phyloP scores from a whole-genome alignment of 2,797 vertebrate species.

The Pantherophis vulpinus region DNA sequence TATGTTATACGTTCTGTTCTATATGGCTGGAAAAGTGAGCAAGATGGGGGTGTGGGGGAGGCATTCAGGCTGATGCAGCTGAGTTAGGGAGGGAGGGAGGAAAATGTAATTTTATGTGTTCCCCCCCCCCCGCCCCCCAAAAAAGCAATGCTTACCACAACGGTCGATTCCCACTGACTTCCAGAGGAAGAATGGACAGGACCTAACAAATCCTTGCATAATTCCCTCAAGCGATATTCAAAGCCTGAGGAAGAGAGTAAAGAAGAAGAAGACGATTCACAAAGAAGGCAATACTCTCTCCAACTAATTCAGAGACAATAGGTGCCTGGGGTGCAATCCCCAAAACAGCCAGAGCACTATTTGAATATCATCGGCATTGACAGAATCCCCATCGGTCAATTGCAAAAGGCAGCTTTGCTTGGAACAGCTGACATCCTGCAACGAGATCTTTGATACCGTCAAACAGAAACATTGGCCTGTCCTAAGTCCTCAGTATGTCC shows the following conservation, averaged over 20 bases:
- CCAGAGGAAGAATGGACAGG: slow-evolving; percentile 90
- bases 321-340: not conserved
- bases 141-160: slow-evolving; percentile 79
- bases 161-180: slow-evolving; percentile 89
- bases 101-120: not conserved
- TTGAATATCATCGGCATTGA: not conserved
- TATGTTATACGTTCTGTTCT: not conserved
- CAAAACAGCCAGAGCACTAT: too few relatives aligned
- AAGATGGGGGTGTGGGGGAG: not conserved
- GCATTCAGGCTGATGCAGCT: not conserved
- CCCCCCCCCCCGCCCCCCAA: fast-evolving
- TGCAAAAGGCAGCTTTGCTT: not conserved
- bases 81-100: not conserved
- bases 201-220: slow-evolving; percentile 94
- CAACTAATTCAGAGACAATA: too few relatives aligned
- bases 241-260: slow-evolving; percentile 77
- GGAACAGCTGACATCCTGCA: not conserved
- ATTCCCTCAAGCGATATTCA: slow-evolving; percentile 90
- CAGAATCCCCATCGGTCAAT: not conserved
- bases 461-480: not conserved
- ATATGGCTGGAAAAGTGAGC: not conserved
- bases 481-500: not conserved
- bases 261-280: slow-evolving; percentile 3
- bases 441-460: not conserved
- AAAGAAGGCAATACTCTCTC: not conserved